Percentiles rank a stretch among this genome's conserved stretches.
Conservation (phyloP, 2,797 vertebrate species). For the Astyanax mexicanus region DNA sequence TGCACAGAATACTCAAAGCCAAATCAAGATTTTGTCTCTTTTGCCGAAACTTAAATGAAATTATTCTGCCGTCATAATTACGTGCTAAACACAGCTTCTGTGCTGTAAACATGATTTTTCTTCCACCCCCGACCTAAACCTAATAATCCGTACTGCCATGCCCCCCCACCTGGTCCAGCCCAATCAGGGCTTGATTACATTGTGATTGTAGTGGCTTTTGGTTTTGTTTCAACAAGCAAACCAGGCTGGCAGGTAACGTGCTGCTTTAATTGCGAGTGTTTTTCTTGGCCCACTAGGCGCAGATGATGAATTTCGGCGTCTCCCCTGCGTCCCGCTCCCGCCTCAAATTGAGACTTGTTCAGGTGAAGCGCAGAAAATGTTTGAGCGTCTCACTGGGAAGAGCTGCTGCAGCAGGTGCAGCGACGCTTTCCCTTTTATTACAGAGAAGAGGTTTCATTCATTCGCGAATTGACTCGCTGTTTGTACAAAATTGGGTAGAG, state of each 20-base stretch:
- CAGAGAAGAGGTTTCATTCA: not conserved
- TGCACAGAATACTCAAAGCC: not conserved
- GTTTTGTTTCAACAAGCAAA: conserved; percentile 59
- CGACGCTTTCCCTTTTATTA: conserved; percentile 10
- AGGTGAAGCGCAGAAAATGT: conserved; percentile 10
- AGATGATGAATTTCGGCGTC: conserved; percentile 58
- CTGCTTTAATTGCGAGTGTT: conserved; percentile 52
- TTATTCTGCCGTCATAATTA: conserved; percentile 8
- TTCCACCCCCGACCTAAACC: conserved; percentile 36
- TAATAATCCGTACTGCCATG: conserved; percentile 30
- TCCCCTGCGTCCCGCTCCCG: conserved; percentile 40
- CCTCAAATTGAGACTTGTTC: conserved; percentile 13
- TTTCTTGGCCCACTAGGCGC: conserved; percentile 23
- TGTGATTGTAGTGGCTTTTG: conserved; percentile 60
- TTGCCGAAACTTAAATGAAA: not conserved
- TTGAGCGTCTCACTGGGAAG: conserved; percentile 13
- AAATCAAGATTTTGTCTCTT: not conserved
- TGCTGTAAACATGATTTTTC: conserved; percentile 35
- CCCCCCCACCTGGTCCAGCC: conserved; percentile 41
- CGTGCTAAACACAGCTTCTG: conserved; percentile 5
- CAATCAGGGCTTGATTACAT: conserved; percentile 64
- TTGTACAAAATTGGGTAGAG: not conserved
- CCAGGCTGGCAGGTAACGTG: conserved; percentile 61
- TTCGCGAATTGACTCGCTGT: not conserved
- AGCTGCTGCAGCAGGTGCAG: not conserved